These are phyloP conservation scores for Sebastes hubbsi DNA, from an alignment of 2,797 vertebrate species.

Conservation along the genomic window DNA sequence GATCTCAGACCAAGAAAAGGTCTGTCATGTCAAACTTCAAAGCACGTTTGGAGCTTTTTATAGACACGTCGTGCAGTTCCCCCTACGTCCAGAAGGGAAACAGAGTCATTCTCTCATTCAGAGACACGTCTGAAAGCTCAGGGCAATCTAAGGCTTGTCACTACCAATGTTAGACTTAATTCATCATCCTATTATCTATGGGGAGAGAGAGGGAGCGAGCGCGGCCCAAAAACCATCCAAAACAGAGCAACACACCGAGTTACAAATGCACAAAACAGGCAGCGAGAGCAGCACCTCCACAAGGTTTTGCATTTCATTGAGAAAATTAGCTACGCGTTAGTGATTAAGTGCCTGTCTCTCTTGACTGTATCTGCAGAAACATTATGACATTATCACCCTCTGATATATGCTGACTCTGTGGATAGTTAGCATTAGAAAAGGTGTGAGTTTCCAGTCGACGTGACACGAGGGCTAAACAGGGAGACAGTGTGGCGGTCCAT, in stretches of 20 bases:
- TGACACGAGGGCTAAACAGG: slow-evolving; percentile 60
- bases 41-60: slow-evolving; percentile 10
- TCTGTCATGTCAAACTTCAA: slow-evolving; percentile 26
- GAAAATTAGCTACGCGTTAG: slow-evolving; percentile 22
- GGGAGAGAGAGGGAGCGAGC: slow-evolving; percentile 40
- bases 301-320: slow-evolving; percentile 44
- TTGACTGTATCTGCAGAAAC: slow-evolving; percentile 39
- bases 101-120: slow-evolving; percentile 42
- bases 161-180: slow-evolving; percentile 71
- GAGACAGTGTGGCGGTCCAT: slow-evolving; percentile 58
- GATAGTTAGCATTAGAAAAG: slow-evolving; percentile 47
- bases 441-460: slow-evolving; percentile 36
- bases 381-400: slow-evolving; percentile 6
- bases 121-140: slow-evolving; percentile 58
- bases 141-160: slow-evolving; percentile 75
- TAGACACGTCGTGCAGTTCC: slow-evolving; percentile 33
- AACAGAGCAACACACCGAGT: slow-evolving; percentile 23
- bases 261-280: not conserved
- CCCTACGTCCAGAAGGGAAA: slow-evolving; percentile 36
- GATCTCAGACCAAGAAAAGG: not conserved
- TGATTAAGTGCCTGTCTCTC: slow-evolving; percentile 41
- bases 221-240: slow-evolving; percentile 20
- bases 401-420: slow-evolving; percentile 46
- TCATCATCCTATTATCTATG: slow-evolving; percentile 74
- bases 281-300: slow-evolving; percentile 26